Conservation (phyloP, 2,797 vertebrate species). For the Synanceia verrucosa region DNA sequence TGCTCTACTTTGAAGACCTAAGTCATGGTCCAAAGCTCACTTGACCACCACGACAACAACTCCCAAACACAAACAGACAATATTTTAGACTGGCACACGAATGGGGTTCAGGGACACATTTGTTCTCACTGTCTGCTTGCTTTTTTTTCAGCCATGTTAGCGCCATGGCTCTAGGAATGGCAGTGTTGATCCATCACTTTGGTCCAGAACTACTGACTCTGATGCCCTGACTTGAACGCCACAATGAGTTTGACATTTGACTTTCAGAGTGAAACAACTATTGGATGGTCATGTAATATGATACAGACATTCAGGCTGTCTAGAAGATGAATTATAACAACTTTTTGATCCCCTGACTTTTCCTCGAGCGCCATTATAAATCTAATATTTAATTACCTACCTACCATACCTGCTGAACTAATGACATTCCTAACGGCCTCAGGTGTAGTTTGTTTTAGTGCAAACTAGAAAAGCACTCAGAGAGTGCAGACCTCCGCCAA, state of each 20-base stretch:
- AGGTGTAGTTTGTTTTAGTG: not conserved
- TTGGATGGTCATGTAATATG: not conserved
- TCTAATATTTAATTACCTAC: not conserved
- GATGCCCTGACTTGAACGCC: not conserved
- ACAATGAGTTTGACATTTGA: not conserved
- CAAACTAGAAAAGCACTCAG: too few species aligned
- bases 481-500: too few species aligned
- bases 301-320: not conserved
- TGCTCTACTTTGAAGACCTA: conserved; percentile 58
- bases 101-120: not conserved
- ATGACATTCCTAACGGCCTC: not conserved
- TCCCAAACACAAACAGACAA: conserved; percentile 16
- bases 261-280: not conserved
- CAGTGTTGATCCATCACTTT: not conserved
- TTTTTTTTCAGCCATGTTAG: not conserved
- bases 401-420: not conserved
- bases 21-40: conserved; percentile 54
- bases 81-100: conserved; percentile 18
- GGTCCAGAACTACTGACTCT: not conserved
- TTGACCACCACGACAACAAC: conserved; percentile 40
- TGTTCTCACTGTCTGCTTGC: not conserved
- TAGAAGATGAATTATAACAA: not conserved
- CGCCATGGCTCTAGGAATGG: not conserved
- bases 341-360: not conserved
- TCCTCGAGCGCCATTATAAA: not conserved